Evolutionary conservation across 1,140 invertebrate genomes (phyloP), one percentile per base, ranked within the genome.

Genomic region (Eupristina koningsbergeri): DNA sequence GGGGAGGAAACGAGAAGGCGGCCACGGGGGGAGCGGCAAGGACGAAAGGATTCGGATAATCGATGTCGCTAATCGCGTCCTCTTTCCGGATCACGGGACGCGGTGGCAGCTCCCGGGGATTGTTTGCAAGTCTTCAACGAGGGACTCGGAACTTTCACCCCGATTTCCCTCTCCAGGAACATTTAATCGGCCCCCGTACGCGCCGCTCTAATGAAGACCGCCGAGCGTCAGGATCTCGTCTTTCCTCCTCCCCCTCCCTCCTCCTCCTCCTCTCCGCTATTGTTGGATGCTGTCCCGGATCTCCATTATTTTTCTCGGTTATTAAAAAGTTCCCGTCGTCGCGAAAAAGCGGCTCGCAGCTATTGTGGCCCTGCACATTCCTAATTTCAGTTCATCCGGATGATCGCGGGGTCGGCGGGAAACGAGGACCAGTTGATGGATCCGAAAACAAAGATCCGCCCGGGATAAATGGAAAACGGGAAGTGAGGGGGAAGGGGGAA

Each of bases 241-340:
- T 17, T 76, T 7, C 47, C 29, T 45, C 29, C 47, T 47, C 45
- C 26, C 29, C 7, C 29, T 76, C 17, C 47, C 29, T 45, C 29
- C 47, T 47, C 45, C 26, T 26, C 47, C 17, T 41, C 36, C 11
- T 13, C 63, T 64, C 36, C 22, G 69, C 75, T 76, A 79, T 83
- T 83, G 82, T 83, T 77, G n/a, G 77, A 69, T 36, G 69, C 84
- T 47, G 80, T 85, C 78, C 71, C 85, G 86, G 89, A 86, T 89
- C 88, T 89, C 87, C 88, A 89, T 89, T 90, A 89, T 89, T 90
- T 90, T 90, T 88, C 79, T 86, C 88, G 87, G 88, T 90, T 90
- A 90, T 90, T 90, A 89, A 90, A 90, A 90, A 90, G 88, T 88
- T 85, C 77, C 81, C 63, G 63, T 47, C 58, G 15, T 17, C 67